Conservation (phyloP, 2,113 vertebrate genomes). For the Nestor notabilis region DNA sequence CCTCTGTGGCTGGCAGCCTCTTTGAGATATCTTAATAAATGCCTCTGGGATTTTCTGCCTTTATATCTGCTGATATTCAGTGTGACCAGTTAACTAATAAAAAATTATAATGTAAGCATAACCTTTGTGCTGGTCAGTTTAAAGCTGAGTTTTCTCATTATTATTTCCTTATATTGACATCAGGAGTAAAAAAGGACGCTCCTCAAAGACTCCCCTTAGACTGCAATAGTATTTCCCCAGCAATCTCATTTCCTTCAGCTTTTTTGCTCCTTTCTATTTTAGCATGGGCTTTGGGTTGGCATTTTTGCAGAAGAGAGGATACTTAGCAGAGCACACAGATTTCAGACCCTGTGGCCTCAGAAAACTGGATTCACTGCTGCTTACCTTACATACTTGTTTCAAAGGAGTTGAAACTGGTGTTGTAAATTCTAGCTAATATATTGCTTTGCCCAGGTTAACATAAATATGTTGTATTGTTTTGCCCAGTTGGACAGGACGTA, state of each 20-base stretch:
- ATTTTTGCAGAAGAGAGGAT: not conserved
- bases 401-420: not conserved
- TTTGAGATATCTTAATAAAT: not conserved
- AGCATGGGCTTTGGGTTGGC: not conserved
- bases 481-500: slow-evolving; percentile 95
- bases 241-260: not conserved
- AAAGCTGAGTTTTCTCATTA: not conserved
- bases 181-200: not conserved
- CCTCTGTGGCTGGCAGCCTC: fast-evolving
- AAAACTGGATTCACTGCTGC: not conserved
- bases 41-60: not conserved
- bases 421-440: not conserved
- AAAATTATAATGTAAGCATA: not conserved
- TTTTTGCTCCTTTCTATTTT: not conserved
- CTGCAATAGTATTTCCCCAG: not conserved
- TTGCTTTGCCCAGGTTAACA: not conserved
- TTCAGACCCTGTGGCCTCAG: not conserved
- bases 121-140: not conserved
- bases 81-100: not conserved
- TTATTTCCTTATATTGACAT: not conserved
- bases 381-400: not conserved
- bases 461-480: not conserved
- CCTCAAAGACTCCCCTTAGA: not conserved
- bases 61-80: not conserved
- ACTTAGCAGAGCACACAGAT: not conserved